Base-by-base conservation (phyloP, 1,140 invertebrate genomes). In the Lordiphosa collinella region DNA sequence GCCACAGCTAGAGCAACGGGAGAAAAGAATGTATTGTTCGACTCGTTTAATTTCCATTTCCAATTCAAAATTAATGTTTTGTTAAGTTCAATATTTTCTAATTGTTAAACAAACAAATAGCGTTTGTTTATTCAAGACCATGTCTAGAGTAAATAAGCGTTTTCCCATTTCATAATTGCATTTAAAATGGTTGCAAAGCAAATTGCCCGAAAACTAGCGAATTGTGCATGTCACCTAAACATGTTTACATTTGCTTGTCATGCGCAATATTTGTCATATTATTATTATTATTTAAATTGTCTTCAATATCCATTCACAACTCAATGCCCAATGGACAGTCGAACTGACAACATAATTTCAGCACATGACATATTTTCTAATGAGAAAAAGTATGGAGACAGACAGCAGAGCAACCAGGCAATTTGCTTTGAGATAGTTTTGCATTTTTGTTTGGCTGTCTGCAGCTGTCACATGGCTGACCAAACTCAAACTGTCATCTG, bases 271-370 rank as follows among this genome's bases (percentile, higher is more conserved):
- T 16, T 2, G 11, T 25, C 12, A 11, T 16, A 18, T 9, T 61
- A 44, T 12, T 60, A 62, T 59, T 51, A 43, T 40, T 65, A 75
- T 70, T 63, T 62, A 57, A 80, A 75, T 80, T 75, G 66, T 11
- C 34, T 35, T 16, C 14, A 50, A 53, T 48, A 44, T 38, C 31
- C 6, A 4, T 76, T 76, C 52, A 69, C 56, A 65, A 57, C 36
- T 60, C 57, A 62, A 71, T 70, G 61, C 38, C 16, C 57, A 36
- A 52, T 38, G 58, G 66, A 80, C 76, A 72, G 40, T 16, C 46
- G 7, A 73, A 82, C 54, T 84, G 78, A 85, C 78, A 84, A 69
- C 73, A 78, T 78, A 65, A 84, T 84, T 84, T 84, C 68, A 73
- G 41, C 64, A 78, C 61, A 65, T 85, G 78, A 85, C 78, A 84